These are phyloP conservation scores for Danio kyathit DNA, from an alignment of 2,797 vertebrate genomes.

Conservation along the genomic window DNA sequence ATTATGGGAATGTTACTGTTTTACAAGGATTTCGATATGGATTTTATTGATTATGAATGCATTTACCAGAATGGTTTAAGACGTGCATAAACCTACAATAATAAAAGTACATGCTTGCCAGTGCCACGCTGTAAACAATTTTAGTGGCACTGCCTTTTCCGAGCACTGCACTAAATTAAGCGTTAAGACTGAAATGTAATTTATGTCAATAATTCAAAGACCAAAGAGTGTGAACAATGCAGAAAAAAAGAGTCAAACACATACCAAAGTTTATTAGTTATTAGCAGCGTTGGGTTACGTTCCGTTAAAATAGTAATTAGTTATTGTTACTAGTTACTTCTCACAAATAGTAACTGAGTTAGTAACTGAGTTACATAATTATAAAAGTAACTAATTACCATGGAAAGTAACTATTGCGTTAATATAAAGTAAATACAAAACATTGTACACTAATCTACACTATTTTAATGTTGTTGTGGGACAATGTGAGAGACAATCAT, in stretches of 20 bases:
- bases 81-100: slow-evolving; percentile 75
- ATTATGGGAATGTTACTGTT: slow-evolving; percentile 72
- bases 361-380: no score
- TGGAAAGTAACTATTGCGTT: no score
- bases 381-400: no score
- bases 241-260: background rate
- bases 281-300: no score
- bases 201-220: background rate
- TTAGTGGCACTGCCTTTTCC: slow-evolving; percentile 61
- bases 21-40: slow-evolving; percentile 71
- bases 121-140: slow-evolving; percentile 65
- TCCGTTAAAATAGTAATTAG: no score
- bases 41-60: slow-evolving; percentile 75
- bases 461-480: no score
- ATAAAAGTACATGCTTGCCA: slow-evolving; percentile 65
- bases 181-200: background rate
- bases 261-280: background rate
- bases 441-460: no score
- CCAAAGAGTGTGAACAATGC: background rate
- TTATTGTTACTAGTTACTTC: no score
- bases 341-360: no score
- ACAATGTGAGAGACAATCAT: no score
- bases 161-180: slow-evolving; percentile 26
- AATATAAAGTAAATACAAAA: no score
- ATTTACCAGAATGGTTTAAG: slow-evolving; percentile 75